Conservation (phyloP, 2,113 vertebrate species). For the Geococcyx californianus region DNA sequence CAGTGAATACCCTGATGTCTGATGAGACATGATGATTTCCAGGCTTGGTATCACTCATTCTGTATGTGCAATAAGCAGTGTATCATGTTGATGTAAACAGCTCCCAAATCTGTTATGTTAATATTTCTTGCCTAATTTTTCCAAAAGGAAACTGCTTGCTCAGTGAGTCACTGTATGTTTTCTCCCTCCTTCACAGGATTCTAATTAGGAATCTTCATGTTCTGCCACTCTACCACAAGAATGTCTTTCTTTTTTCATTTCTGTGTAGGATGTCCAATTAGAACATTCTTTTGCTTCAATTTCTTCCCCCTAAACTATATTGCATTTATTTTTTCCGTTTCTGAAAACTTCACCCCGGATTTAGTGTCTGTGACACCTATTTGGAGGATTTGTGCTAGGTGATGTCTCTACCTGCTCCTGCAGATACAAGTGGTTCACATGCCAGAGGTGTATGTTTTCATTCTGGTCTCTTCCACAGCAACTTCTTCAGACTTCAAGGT, state of each 20-base stretch:
- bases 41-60: not conserved
- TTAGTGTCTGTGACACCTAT: not conserved
- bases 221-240: not conserved
- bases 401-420: not conserved
- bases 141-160: constrained; percentile 20
- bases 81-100: constrained; percentile 8
- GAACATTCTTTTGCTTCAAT: not conserved
- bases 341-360: not conserved
- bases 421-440: not conserved
- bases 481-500: not conserved
- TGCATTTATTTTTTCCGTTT: not conserved
- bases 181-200: not conserved
- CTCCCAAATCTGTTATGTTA: not conserved
- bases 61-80: not conserved
- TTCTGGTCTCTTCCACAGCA: not conserved
- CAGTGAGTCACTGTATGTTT: constrained; percentile 17
- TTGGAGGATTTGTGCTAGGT: not conserved
- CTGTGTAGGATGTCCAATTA: not conserved
- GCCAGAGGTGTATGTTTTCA: not conserved
- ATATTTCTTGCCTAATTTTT: constrained; percentile 31
- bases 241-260: not conserved
- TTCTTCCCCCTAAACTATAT: not conserved
- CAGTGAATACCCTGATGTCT: not conserved
- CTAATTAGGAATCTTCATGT: not conserved
- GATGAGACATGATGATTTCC: not conserved